Conservation (phyloP, 2,888 invertebrate genomes). For the Myopa testacea region DNA sequence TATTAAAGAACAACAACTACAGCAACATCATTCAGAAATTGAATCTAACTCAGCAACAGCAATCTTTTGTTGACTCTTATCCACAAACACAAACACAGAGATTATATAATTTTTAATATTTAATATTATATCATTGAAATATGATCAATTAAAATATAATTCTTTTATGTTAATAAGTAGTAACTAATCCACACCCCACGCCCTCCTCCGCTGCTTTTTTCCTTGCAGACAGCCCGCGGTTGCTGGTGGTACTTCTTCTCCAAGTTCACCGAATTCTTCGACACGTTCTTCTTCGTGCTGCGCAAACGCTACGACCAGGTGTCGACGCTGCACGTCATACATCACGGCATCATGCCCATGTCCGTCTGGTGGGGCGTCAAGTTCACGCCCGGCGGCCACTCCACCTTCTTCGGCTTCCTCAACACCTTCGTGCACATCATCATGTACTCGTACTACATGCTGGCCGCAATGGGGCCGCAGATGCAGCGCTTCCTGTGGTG, state of each 20-base stretch:
- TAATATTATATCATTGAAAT: too few relatives aligned
- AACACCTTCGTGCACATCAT: constrained; percentile 96
- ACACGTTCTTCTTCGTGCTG: constrained; percentile 94
- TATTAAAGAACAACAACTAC: too few relatives aligned
- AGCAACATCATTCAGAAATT: too few relatives aligned
- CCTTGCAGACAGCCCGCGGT: constrained; percentile 79
- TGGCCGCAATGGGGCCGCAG: constrained; percentile 89
- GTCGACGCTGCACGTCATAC: constrained; percentile 91
- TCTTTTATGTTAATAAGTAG: too few relatives aligned
- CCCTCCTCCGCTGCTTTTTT: too few relatives aligned
- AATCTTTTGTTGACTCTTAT: too few relatives aligned
- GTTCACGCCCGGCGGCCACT: constrained; percentile 91
- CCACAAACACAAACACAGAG: too few relatives aligned
- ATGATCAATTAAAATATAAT: too few relatives aligned
- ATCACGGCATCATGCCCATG: constrained; percentile 95
- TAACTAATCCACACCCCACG: too few relatives aligned
- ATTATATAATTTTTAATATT: too few relatives aligned
- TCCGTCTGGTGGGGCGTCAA: constrained; percentile 93
- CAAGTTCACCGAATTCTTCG: constrained; percentile 93
- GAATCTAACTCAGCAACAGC: too few relatives aligned
- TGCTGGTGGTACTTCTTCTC: constrained; percentile 97
- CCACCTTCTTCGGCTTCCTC: constrained; percentile 91
- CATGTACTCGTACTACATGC: constrained; percentile 93
- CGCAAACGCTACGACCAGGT: constrained; percentile 94
- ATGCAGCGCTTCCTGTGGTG: constrained; percentile 93